A percentile compares a stretch with the other conserved stretches of the same genome.
Evolutionary conservation across 2,797 vertebrate genomes (phyloP).

Genomic region (Crocidura indochinensis): DNA sequence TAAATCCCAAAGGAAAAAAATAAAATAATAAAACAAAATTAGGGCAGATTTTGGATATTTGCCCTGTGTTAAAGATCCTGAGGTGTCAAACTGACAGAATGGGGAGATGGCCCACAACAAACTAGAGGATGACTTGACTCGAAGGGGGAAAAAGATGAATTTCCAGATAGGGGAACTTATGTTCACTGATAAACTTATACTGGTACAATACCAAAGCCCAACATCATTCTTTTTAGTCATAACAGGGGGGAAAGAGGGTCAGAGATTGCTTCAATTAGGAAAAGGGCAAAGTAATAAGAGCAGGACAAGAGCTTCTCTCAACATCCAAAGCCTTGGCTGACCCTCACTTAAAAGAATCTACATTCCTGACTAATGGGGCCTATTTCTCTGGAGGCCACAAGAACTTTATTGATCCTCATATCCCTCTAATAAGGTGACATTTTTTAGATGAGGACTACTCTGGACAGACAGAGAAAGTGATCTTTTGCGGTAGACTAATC

Average conservation of each 20-base stretch:
- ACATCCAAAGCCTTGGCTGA: background rate
- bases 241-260: background rate
- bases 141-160: background rate
- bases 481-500: no score
- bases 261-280: background rate
- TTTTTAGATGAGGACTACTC: no score
- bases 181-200: background rate
- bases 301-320: background rate
- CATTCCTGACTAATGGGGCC: background rate
- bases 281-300: background rate
- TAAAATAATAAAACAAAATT: no score
- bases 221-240: background rate
- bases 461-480: no score
- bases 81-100: background rate
- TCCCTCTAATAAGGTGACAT: background rate
- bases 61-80: background rate
- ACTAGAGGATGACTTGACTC: background rate
- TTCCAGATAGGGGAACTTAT: background rate
- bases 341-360: background rate
- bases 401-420: accelerated
- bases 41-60: background rate
- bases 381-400: background rate
- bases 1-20: background rate
- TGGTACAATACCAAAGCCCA: background rate
- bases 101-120: background rate